A percentile compares a stretch with the other conserved stretches of the same genome.
Conservation (phyloP, 2,797 vertebrate genomes). For the Gallinago nigripennis region DNA sequence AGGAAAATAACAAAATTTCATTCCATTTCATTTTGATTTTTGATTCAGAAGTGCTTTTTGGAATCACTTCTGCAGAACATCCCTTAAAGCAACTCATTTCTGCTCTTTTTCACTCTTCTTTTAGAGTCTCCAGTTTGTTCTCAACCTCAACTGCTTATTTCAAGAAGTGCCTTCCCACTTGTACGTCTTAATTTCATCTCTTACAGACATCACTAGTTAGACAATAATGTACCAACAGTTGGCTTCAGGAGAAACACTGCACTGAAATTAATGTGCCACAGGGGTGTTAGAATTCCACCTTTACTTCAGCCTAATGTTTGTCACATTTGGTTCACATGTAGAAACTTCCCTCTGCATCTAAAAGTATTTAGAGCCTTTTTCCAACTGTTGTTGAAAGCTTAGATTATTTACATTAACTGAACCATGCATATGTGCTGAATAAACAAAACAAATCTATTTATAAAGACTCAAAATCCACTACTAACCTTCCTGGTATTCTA, state of each 20-base stretch:
- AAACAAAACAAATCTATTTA: neutral
- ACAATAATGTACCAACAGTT: neutral
- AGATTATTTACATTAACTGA: neutral
- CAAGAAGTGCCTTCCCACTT: accelerated
- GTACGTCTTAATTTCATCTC: neutral
- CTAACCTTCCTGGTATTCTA: neutral
- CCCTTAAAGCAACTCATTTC: neutral
- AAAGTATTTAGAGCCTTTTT: neutral
- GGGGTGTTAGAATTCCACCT: neutral
- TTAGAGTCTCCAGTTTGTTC: neutral
- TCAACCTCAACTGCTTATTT: neutral
- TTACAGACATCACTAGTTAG: neutral
- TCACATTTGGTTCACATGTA: neutral
- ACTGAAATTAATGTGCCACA: neutral
- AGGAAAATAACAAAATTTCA: neutral
- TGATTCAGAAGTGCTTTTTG: neutral
- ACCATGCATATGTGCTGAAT: neutral
- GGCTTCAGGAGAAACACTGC: neutral
- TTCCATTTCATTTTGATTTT: neutral
- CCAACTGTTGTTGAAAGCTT: neutral
- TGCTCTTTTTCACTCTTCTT: neutral
- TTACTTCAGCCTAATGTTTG: neutral
- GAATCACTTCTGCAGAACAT: neutral
- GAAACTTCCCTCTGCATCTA: neutral
- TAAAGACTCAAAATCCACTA: neutral